Conservation (phyloP, 2,113 vertebrate species). For the Miniopterus natalensis region DNA sequence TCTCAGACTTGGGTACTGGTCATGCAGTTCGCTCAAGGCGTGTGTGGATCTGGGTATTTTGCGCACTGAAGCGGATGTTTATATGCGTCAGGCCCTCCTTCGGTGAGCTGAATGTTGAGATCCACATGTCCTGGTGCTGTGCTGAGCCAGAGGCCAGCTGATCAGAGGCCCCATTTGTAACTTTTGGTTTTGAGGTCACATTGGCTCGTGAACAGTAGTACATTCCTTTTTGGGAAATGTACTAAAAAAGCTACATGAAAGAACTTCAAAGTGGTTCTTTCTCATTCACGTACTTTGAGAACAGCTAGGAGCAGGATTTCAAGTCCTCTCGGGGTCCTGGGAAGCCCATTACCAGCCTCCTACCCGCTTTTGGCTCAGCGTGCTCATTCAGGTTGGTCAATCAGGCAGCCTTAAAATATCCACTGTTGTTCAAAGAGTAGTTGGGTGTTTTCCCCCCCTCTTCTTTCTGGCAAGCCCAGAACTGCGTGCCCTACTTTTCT, state of each 20-base stretch:
- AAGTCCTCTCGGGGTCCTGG: neutral
- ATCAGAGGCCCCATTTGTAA: neutral
- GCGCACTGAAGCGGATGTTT: neutral
- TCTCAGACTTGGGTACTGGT: neutral
- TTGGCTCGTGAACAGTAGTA: neutral
- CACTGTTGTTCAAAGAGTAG: neutral
- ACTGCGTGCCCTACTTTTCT: neutral
- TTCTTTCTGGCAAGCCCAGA: neutral
- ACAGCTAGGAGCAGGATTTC: neutral
- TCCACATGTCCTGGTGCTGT: neutral
- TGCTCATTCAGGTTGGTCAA: neutral
- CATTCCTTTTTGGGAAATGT: neutral
- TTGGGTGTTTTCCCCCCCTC: neutral
- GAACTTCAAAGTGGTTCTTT: neutral
- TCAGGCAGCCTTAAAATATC: slow-evolving; percentile 20
- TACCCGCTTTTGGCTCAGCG: neutral
- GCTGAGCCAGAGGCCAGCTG: neutral
- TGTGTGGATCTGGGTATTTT: neutral
- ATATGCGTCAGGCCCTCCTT: neutral
- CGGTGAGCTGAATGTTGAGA: neutral
- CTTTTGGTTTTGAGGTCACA: neutral
- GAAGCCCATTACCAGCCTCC: neutral
- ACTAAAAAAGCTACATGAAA: neutral
- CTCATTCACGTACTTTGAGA: neutral
- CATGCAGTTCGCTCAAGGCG: neutral